Conservation (phyloP, 2,888 invertebrate genomes). For the Acrobeloides nanus region DNA sequence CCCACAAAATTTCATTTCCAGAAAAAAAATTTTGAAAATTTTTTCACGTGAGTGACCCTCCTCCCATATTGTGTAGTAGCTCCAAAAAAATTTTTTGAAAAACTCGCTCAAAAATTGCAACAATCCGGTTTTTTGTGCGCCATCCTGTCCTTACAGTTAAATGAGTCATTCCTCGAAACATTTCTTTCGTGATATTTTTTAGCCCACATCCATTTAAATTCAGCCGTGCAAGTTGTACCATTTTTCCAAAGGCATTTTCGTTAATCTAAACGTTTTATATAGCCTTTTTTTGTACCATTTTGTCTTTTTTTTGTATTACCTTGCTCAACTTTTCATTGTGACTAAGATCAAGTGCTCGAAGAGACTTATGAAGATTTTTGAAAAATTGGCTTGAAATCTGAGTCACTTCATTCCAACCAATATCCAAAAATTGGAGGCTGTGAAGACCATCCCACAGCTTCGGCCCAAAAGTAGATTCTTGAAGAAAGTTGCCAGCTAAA, state of each 20-base stretch:
- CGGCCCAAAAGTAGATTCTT: constrained; percentile 61
- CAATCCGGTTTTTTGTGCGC: no score
- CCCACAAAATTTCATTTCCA: no score
- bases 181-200: constrained; percentile 2
- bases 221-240: background rate
- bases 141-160: no score
- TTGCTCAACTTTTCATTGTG: constrained; percentile 21
- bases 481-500: constrained; percentile 61
- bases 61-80: no score
- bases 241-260: constrained; percentile 1
- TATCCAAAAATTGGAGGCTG: constrained; percentile 72
- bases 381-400: constrained; percentile 31
- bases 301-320: constrained; percentile 9
- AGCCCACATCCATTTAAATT: constrained; percentile 10
- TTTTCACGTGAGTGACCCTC: no score
- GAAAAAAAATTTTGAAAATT: no score
- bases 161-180: no score
- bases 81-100: no score
- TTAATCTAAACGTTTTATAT: constrained; percentile 2
- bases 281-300: constrained; percentile 1
- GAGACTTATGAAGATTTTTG: constrained; percentile 21
- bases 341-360: constrained; percentile 33
- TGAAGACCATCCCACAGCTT: constrained; percentile 77
- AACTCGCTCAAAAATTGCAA: no score
- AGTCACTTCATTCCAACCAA: constrained; percentile 60